Base-by-base conservation (phyloP, 2,888 invertebrate species). In the Helobdella robusta region DNA sequence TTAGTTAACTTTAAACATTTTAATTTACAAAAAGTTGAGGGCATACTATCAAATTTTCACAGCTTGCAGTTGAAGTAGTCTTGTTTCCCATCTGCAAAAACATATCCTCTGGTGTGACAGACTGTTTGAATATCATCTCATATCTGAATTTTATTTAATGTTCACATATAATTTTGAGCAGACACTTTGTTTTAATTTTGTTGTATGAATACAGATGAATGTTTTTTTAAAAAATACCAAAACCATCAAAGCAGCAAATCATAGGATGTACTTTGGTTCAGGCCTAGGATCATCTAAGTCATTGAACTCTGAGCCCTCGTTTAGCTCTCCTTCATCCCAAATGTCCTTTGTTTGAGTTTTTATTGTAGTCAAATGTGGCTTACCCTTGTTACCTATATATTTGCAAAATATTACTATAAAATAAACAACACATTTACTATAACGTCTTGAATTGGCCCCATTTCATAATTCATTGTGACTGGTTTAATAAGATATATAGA, bases 1-100 rank as follows among this genome's bases (percentile, higher is more conserved):
- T n/a, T n/a, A n/a, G n/a, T n/a, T n/a, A n/a, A n/a, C n/a, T n/a
- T n/a, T n/a, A n/a, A n/a, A n/a, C n/a, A n/a, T n/a, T n/a, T n/a
- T n/a, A n/a, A n/a, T n/a, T n/a, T n/a, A n/a, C n/a, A n/a, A n/a
- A n/a, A n/a, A n/a, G n/a, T n/a, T n/a, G n/a, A n/a, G n/a, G n/a
- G n/a, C 84, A 83, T 30, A 93, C 82, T n/a, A 89, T 83, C 80
- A 93, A 85, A 77, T 89, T 87, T 79, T 93, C 92, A 80, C 91
- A 91, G 74, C 90, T 89, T 2, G 89, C 84, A 0, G 89, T 86
- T 1, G 85, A 82, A 23, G 87, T 85, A 0, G 87, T 88, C 77
- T 89, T 89, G 68, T 86, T 85, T 0, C 88, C 86, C 83, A 91
- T 87, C 87, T 89, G 81, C 66, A 93, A 82, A 79, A 85, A 93